phyloP scores from a whole-genome alignment of 2,797 vertebrate species.

The Thalassophryne amazonica region DNA sequence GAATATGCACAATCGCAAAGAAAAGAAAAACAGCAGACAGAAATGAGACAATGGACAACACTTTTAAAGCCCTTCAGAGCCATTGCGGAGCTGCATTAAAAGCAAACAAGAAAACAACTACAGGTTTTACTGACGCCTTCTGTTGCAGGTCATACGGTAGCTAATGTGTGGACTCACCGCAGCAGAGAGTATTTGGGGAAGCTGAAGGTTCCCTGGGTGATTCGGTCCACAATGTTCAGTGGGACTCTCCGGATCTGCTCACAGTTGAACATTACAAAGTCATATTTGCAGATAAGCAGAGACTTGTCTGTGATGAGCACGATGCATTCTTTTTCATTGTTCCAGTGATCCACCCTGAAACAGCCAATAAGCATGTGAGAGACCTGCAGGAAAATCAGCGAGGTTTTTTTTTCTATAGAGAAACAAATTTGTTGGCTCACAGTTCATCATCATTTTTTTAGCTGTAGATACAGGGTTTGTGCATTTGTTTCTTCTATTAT shows the following conservation, averaged over 20 bases:
- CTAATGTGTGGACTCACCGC: conserved; percentile 65
- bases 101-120: no score
- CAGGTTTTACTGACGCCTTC: no score
- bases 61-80: no score
- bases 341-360: conserved; percentile 85
- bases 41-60: no score
- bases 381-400: neutral
- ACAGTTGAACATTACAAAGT: conserved; percentile 82
- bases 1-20: no score
- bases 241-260: conserved; percentile 78
- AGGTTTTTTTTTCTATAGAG: no score
- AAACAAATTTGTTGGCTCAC: no score
- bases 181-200: conserved; percentile 79
- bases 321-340: conserved; percentile 84
- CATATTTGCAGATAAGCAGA: conserved; percentile 83
- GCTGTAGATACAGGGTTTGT: no score
- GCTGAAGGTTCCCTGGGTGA: conserved; percentile 75
- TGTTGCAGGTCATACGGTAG: neutral
- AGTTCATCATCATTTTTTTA: no score
- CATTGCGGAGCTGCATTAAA: no score
- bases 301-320: conserved; percentile 72
- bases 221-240: conserved; percentile 69
- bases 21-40: no score
- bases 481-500: no score
- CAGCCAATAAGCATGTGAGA: neutral